A percentile compares a stretch with the other conserved stretches of the same genome.
Evolutionary conservation across 2,113 vertebrate species (phyloP).

Genomic region (Tautogolabrus adspersus): DNA sequence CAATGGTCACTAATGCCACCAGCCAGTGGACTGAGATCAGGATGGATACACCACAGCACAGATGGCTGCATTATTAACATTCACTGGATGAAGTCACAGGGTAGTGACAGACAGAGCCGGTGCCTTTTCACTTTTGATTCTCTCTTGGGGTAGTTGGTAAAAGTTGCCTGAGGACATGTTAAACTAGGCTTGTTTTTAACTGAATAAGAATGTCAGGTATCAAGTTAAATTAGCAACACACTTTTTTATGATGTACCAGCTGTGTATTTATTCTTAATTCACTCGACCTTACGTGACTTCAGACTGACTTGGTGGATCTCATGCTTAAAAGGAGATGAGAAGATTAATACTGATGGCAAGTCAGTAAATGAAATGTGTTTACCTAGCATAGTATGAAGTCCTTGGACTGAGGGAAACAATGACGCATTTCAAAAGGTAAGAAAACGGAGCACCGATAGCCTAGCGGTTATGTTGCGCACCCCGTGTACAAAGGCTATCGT

Average conservation of each 20-base stretch:
- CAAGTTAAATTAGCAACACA: neutral
- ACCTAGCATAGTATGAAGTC: too few relatives aligned
- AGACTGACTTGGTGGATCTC: neutral
- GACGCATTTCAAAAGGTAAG: too few relatives aligned
- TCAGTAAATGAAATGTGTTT: too few relatives aligned
- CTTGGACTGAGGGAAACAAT: too few relatives aligned
- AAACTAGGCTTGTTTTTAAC: too few relatives aligned
- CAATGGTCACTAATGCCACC: slow-evolving; percentile 66
- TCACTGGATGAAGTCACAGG: slow-evolving; percentile 49
- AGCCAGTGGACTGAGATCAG: slow-evolving; percentile 52
- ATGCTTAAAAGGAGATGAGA: too few relatives aligned
- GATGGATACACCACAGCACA: slow-evolving; percentile 56
- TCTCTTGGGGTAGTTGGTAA: neutral
- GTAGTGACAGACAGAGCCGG: slow-evolving; percentile 4
- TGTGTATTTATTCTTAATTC: neutral
- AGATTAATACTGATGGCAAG: too few relatives aligned
- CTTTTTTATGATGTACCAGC: neutral
- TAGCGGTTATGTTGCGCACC: too few relatives aligned
- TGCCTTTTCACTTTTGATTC: slow-evolving; percentile 37
- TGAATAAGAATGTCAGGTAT: too few relatives aligned
- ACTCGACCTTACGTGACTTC: neutral
- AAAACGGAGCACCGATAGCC: too few relatives aligned
- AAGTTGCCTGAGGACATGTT: neutral
- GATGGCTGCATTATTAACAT: slow-evolving; percentile 72
- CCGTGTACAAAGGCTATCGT: too few relatives aligned